Conservation (phyloP, 1,140 invertebrate genomes). For the Trachelipus rathkii region DNA sequence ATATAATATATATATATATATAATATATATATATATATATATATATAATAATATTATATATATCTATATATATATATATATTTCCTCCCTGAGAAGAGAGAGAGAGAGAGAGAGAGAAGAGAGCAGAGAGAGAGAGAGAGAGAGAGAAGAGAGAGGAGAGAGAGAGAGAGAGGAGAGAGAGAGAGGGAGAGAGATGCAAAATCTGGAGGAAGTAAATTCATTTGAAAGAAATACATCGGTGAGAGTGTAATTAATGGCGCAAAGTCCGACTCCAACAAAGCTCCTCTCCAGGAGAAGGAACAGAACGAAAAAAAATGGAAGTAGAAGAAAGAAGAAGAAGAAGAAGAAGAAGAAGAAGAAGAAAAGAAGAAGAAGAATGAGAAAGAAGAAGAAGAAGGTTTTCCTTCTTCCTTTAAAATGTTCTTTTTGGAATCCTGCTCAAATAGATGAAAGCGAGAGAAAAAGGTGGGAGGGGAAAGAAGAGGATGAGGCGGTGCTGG, state of each 20-base stretch:
- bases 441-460: slow-evolving; percentile 13
- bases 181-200: neutral
- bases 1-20: slow-evolving; percentile 22
- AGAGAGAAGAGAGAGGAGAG: neutral
- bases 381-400: neutral
- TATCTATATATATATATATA: slow-evolving; percentile 1
- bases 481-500: neutral
- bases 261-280: neutral
- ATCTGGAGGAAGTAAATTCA: neutral
- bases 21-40: slow-evolving; percentile 10
- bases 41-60: neutral
- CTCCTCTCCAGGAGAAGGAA: neutral
- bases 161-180: neutral
- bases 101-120: neutral
- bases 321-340: neutral
- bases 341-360: neutral
- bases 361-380: neutral
- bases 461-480: neutral
- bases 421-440: neutral
- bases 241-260: neutral
- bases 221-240: neutral
- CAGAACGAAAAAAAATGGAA: neutral
- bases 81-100: slow-evolving; percentile 1
- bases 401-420: neutral
- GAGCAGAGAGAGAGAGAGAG: neutral